These are phyloP conservation scores for Imbricaverruca yamaguchii DNA, from an alignment of 2,888 invertebrate species.

Conservation along the genomic window DNA sequence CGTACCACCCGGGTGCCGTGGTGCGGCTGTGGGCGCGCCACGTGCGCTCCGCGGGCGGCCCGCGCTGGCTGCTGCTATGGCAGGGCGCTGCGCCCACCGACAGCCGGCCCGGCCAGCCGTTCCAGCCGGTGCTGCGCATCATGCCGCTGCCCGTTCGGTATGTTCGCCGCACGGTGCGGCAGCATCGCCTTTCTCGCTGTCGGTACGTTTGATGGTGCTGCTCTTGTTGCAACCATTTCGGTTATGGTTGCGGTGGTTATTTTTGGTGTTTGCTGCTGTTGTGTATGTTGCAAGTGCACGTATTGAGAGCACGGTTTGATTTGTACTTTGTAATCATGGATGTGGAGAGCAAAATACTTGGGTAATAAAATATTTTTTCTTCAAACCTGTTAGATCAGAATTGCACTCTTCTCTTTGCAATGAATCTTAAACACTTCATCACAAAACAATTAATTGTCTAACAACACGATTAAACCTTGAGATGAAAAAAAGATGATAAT, in stretches of 20 bases:
- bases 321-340: too few species aligned
- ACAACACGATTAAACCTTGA: too few species aligned
- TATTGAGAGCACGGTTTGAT: not conserved
- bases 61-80: constrained; percentile 2
- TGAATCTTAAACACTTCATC: too few species aligned
- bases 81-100: not conserved
- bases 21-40: not conserved
- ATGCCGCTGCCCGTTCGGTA: not conserved
- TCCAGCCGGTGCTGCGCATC: not conserved
- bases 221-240: too few species aligned
- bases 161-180: not conserved
- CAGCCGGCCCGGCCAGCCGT: not conserved
- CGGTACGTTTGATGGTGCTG: not conserved
- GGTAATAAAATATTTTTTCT: too few species aligned
- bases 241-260: too few species aligned
- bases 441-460: too few species aligned
- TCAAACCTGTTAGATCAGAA: too few species aligned
- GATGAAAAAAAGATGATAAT: too few species aligned
- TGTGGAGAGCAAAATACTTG: not conserved
- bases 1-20: not conserved
- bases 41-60: not conserved
- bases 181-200: not conserved
- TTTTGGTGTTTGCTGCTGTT: not conserved
- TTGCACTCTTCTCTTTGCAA: too few species aligned
- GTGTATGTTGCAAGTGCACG: not conserved